These are phyloP conservation scores for Acronicta aceris DNA, from an alignment of 2,888 invertebrate genomes.

Conservation along the genomic window DNA sequence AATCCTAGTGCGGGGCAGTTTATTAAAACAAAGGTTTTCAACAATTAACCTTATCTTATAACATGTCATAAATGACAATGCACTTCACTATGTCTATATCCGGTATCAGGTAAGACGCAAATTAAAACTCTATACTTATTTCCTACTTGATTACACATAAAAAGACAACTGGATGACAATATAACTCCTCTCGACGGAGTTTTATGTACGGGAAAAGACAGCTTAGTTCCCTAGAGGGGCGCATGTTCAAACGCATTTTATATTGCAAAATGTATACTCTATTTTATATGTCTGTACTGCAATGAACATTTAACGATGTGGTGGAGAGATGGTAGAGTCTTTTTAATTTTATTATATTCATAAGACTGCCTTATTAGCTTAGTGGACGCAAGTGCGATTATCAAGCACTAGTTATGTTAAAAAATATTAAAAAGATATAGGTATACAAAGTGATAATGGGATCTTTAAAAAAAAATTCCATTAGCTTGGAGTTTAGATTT, in stretches of 20 bases:
- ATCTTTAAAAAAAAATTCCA: no score
- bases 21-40: no score
- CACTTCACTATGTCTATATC: not conserved
- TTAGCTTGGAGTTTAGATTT: no score
- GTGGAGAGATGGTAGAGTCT: not conserved
- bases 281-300: constrained; percentile 7
- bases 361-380: no score
- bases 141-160: constrained; percentile 40
- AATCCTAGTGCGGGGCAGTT: no score
- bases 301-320: not conserved
- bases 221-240: constrained; percentile 27
- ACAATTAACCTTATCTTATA: no score
- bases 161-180: constrained; percentile 36
- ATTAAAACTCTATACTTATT: constrained; percentile 6
- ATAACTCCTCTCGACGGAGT: constrained; percentile 32
- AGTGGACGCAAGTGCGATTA: no score
- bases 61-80: no score
- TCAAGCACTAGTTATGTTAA: no score
- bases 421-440: no score
- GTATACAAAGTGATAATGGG: no score
- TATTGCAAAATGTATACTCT: constrained; percentile 18
- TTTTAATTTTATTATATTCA: not conserved
- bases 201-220: constrained; percentile 44
- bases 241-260: constrained; percentile 36
- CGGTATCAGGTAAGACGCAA: not conserved